Conservation (phyloP, 2,888 invertebrate genomes). For the Melieria picta region DNA sequence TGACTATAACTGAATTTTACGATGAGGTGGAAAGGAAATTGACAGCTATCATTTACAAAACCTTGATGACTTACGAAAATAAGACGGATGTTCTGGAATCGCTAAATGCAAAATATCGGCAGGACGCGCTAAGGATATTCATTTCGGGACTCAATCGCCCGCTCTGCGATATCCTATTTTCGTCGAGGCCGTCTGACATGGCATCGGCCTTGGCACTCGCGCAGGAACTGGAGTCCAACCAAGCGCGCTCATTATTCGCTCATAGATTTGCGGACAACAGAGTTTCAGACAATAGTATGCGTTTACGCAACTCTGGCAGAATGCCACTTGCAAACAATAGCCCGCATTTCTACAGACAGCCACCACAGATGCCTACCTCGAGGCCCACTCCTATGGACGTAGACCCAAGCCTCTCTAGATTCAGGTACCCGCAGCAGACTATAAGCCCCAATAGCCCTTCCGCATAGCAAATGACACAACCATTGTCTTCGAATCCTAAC, state of each 20-base stretch:
- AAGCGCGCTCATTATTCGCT: slow-evolving; percentile 26
- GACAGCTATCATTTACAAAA: slow-evolving; percentile 34
- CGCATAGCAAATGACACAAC: neutral
- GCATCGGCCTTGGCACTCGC: slow-evolving; percentile 31
- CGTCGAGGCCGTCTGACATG: slow-evolving; percentile 32
- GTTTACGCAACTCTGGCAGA: neutral
- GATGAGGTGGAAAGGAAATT: slow-evolving; percentile 33
- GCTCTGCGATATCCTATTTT: slow-evolving; percentile 32
- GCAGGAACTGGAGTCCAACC: slow-evolving; percentile 31
- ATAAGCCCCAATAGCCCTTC: neutral
- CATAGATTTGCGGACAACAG: slow-evolving; percentile 10
- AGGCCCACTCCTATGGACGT: too few species aligned
- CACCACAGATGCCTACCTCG: neutral
- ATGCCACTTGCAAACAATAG: neutral
- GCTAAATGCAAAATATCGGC: slow-evolving; percentile 35
- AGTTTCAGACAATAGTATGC: neutral
- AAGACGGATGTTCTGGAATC: slow-evolving; percentile 26
- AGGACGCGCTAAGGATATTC: slow-evolving; percentile 28
- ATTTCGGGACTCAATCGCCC: slow-evolving; percentile 29
- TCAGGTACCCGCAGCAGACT: neutral
- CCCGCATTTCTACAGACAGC: neutral
- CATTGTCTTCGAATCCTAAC: neutral
- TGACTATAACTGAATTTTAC: slow-evolving; percentile 36
- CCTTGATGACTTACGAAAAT: slow-evolving; percentile 33
- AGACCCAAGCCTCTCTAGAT: too few species aligned